Evolutionary conservation across 2,888 invertebrate species (phyloP).

Genomic region (Pristionchus fissidentatus): DNA sequence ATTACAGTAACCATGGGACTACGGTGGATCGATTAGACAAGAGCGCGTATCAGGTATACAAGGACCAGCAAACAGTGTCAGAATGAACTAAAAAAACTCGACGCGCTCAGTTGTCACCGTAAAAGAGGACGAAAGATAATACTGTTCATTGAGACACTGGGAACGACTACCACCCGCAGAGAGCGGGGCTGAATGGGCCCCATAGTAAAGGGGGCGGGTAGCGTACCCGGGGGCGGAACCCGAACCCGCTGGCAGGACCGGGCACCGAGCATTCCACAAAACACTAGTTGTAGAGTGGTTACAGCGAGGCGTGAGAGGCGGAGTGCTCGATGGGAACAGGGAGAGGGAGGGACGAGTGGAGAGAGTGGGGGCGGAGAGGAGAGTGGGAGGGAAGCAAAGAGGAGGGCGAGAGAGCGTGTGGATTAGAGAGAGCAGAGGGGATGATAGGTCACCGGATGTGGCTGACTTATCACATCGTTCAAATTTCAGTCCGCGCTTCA

Average conservation of each 20-base stretch:
- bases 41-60: background rate
- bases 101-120: no score
- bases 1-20: no score
- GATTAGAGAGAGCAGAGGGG: background rate
- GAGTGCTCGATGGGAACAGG: background rate
- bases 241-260: no score
- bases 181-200: background rate
- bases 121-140: background rate
- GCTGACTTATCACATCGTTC: background rate
- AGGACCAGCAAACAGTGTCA: background rate
- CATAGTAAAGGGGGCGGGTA: background rate
- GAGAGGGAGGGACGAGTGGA: background rate
- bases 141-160: background rate
- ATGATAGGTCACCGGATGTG: background rate
- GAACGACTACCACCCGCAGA: background rate
- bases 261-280: background rate
- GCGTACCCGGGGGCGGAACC: background rate
- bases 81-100: background rate
- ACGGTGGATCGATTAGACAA: no score
- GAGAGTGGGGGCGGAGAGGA: background rate
- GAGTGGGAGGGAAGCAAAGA: background rate
- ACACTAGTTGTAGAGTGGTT: background rate
- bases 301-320: background rate
- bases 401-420: background rate
- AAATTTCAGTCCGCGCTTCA: no score